Evolutionary conservation across 1,140 invertebrate genomes (phyloP), one percentile per base, ranked within the genome.

Genomic region (Pogonognathellus flavescens): DNA sequence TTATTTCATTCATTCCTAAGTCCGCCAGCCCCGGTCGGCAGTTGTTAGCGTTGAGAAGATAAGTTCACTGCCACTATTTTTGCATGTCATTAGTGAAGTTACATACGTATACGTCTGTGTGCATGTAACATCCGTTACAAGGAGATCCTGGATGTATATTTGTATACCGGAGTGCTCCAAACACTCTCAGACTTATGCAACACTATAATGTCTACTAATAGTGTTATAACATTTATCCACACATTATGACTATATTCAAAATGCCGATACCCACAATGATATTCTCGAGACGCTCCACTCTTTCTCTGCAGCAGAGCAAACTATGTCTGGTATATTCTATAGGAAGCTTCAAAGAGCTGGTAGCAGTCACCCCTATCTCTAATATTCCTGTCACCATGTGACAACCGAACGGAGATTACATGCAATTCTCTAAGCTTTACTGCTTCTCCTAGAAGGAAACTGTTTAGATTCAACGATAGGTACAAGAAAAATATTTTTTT

Each of bases 11-110:
- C 83, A 84, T 84, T 84, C 52, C 62, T 57, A 16, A 52, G 41
- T 49, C 25, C 49, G 82, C 1, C 5, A 82, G 52, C 80, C 80
- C 25, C 59, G 31, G 55, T 16, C 57, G 55, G 41, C 59, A 60
- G 55, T 59, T 50, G 18, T 83, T 83, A 83, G 22, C 50, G 59
- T 20, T 83, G 14, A 66, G 31, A 41, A 41, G 82, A 83, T 83
- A 62, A 70, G 83, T 84, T 84, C 83, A 84, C 59, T 70, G 83
- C 83, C 62, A 84, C 83, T 84, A 84, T 84, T 84, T 84, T 84
- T 53, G 83, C 83, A 84, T 84, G 82, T 83, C 82, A 83, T 83
- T 83, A 83, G 82, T 83, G 20, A 20, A 83, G 49, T 57, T 57
- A n/a, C n/a, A 57, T 13, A 14, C 53, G 53, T 50, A 76, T 76